A percentile compares a stretch with the other conserved stretches of the same genome.
Evolutionary conservation across 2,113 vertebrate species (phyloP).

Genomic region (Saguinus imperator): DNA sequence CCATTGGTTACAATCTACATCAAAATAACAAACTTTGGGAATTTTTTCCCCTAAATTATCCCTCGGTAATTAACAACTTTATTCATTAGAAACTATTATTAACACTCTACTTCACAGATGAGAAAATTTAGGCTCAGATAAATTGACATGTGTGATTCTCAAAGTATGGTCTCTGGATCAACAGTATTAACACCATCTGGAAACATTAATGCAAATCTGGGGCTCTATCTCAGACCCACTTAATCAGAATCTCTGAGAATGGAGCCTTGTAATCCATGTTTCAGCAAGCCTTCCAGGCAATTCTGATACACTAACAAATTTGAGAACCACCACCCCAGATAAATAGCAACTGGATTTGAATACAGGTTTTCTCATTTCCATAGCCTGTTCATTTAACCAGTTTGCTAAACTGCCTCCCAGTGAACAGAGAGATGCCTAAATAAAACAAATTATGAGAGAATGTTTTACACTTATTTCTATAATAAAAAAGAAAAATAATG

Average conservation of each 20-base stretch:
- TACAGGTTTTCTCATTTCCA: not conserved
- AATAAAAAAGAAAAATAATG: not conserved
- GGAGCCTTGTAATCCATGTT: not conserved
- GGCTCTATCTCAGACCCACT: not conserved
- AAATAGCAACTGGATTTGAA: not conserved
- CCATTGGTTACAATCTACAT: not conserved
- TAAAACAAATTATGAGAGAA: not conserved
- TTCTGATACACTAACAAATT: not conserved
- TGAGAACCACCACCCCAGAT: not conserved
- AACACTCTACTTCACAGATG: not conserved
- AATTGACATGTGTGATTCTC: not conserved
- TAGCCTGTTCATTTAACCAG: not conserved
- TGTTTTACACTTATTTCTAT: not conserved
- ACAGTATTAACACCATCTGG: not conserved
- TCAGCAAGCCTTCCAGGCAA: not conserved
- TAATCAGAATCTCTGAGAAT: not conserved
- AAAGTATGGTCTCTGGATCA: not conserved
- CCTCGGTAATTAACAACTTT: not conserved
- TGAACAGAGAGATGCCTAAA: not conserved
- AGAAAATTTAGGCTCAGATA: not conserved
- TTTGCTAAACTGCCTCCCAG: not conserved
- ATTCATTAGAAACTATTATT: not conserved
- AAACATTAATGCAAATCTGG: not conserved
- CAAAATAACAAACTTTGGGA: not conserved
- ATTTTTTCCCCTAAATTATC: not conserved